A percentile compares a stretch with the other conserved stretches of the same genome.
Evolutionary conservation across 2,797 vertebrate species (phyloP).

Genomic region (Pseudocheirus occidentalis): DNA sequence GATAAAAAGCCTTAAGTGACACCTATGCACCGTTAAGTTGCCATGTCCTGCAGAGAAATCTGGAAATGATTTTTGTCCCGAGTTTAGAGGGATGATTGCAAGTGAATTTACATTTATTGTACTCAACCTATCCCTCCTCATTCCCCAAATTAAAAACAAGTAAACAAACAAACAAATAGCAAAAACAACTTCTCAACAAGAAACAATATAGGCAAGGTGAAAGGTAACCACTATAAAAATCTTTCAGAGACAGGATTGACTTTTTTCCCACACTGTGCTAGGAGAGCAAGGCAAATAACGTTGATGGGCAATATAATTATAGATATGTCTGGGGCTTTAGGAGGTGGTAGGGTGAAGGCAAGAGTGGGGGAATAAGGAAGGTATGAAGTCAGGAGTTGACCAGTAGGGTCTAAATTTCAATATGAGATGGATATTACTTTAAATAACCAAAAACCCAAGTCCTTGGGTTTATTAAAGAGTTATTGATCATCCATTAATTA

Average conservation of each 20-base stretch:
- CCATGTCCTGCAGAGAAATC: conserved; percentile 64
- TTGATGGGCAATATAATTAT: conserved; percentile 40
- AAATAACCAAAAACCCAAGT: neutral
- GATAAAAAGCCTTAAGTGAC: conserved; percentile 71
- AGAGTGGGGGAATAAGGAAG: neutral
- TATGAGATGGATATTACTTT: neutral
- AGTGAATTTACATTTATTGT: conserved; percentile 59
- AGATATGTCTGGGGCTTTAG: conserved; percentile 1
- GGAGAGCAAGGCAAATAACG: conserved; percentile 63
- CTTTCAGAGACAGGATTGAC: conserved; percentile 48
- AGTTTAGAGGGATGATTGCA: conserved; percentile 61
- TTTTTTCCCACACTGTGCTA: conserved; percentile 22
- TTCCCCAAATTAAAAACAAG: neutral
- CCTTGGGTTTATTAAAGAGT: neutral
- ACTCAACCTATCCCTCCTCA: conserved; percentile 24
- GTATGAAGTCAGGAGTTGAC: neutral
- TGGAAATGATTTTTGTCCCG: conserved; percentile 62
- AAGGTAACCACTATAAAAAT: conserved; percentile 64
- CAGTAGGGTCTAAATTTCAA: neutral
- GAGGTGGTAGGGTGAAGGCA: neutral
- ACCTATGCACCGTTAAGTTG: conserved; percentile 67
- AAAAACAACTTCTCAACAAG: conserved; percentile 55
- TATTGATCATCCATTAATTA: neutral
- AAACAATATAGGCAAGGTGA: conserved; percentile 67
- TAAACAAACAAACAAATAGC: neutral